These are phyloP conservation scores for Cynopterus sphinx DNA, from an alignment of 2,797 vertebrate species.

Conservation along the genomic window DNA sequence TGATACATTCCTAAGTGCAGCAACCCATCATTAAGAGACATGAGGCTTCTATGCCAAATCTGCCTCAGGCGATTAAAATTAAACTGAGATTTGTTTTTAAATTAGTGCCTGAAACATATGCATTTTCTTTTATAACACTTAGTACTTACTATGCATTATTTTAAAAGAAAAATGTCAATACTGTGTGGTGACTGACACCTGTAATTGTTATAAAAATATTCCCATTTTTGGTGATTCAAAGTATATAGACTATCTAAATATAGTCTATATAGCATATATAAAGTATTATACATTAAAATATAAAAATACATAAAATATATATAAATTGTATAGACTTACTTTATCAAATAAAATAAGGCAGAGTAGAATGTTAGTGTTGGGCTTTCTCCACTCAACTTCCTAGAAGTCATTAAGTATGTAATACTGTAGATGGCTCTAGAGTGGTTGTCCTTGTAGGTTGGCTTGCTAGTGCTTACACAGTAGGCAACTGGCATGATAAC, in stretches of 20 bases:
- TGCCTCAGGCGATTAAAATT: not conserved
- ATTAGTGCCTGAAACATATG: not conserved
- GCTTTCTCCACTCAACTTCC: not conserved
- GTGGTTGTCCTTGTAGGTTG: not conserved
- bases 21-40: not conserved
- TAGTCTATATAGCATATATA: not conserved
- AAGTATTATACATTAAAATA: not conserved
- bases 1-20: not conserved
- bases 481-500: not conserved
- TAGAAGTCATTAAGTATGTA: conserved; percentile 24
- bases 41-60: conserved; percentile 1
- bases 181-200: not conserved
- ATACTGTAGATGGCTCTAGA: not conserved
- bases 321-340: not conserved
- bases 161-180: conserved; percentile 38
- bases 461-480: not conserved
- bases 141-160: not conserved
- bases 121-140: conserved; percentile 14
- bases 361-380: not conserved
- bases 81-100: conserved; percentile 8
- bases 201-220: conserved; percentile 20
- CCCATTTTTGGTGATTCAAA: not conserved
- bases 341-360: not conserved
- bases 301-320: not conserved
- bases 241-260: not conserved